Evolutionary conservation across 2,113 vertebrate species (phyloP).

Genomic region (Cyanistes caeruleus): DNA sequence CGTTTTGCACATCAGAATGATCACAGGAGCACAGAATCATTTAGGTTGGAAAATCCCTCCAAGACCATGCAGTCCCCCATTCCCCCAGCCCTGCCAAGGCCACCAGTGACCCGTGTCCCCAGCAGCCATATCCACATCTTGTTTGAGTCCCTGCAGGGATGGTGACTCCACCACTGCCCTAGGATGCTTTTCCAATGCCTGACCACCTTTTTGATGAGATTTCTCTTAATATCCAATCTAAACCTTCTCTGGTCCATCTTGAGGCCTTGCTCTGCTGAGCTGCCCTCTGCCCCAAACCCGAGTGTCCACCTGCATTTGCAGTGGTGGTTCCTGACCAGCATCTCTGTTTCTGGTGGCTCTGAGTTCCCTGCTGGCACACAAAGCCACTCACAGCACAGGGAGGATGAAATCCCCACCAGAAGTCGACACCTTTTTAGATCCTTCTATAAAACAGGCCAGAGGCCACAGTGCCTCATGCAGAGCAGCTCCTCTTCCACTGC

Average conservation of each 20-base stretch:
- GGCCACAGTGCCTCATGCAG: background rate
- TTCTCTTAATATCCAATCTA: background rate
- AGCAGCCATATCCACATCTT: background rate
- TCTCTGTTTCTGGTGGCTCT: background rate
- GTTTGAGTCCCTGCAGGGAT: background rate
- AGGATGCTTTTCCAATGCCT: background rate
- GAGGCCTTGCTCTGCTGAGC: background rate
- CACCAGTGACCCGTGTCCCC: background rate
- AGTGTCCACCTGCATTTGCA: background rate
- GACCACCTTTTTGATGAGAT: background rate
- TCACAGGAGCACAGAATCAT: background rate
- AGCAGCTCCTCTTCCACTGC: background rate
- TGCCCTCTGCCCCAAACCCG: background rate
- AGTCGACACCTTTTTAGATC: background rate
- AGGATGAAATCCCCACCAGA: background rate
- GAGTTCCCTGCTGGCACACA: background rate
- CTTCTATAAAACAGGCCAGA: background rate
- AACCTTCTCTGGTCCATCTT: background rate
- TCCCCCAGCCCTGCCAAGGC: background rate
- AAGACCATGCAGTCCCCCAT: background rate
- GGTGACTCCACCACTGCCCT: background rate
- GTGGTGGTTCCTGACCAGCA: background rate
- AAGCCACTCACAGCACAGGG: background rate
- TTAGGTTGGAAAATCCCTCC: background rate
- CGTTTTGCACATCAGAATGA: background rate